Conservation (phyloP, 2,113 vertebrate species). For the Bungarus multicinctus region DNA sequence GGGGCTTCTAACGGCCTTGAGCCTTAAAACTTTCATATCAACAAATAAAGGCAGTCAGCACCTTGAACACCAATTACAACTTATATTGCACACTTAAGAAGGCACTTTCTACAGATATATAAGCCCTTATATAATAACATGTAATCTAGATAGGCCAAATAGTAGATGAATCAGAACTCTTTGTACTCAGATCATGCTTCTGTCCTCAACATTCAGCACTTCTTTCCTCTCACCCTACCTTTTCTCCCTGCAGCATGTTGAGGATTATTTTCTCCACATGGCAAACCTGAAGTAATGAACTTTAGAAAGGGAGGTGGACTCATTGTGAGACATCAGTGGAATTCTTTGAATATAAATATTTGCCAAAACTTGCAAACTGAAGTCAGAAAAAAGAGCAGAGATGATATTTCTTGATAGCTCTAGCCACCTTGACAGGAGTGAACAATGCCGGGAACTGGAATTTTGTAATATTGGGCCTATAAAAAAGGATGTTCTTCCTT, state of each 20-base stretch:
- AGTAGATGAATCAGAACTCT: not conserved
- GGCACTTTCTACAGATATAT: not conserved
- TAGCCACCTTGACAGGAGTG: not conserved
- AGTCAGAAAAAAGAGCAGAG: not conserved
- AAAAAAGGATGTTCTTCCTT: not conserved
- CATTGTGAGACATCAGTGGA: not conserved
- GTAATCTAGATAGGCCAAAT: not conserved
- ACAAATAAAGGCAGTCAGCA: not conserved
- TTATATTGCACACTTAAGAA: not conserved
- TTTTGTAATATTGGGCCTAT: not conserved
- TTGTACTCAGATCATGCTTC: not conserved
- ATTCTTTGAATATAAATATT: not conserved
- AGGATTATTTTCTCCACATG: not conserved
- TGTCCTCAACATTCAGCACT: not conserved
- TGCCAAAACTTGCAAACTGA: not conserved
- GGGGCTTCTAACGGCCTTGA: constrained; percentile 1
- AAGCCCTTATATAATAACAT: not conserved
- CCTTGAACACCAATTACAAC: not conserved
- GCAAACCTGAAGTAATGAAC: not conserved
- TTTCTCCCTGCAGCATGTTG: not conserved
- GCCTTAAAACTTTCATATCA: not conserved
- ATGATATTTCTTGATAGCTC: not conserved
- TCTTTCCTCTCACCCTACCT: no score
- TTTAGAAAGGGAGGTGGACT: not conserved
- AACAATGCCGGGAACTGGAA: not conserved